Evolutionary conservation across 2,113 vertebrate genomes (phyloP), one percentile per base, ranked within the genome.

Genomic region (Corydoras maculifer): DNA sequence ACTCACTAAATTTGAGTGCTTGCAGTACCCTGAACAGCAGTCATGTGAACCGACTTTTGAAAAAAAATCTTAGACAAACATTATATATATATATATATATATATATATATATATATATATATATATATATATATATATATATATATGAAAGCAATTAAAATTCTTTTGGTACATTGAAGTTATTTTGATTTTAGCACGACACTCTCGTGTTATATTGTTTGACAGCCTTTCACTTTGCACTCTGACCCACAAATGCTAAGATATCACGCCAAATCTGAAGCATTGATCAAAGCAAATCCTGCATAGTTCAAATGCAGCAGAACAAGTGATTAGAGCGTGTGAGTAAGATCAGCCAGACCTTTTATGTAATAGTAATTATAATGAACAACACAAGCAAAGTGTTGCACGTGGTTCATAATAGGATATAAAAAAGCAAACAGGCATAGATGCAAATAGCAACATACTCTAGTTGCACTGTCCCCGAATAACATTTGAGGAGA

Each of bases 281-380:
- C 2, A 12, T n/a, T 62, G 55, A 68, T 58, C 63, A 63, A 53
- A 3, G 13, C 48, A 74, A 68, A 74, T 78, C 62, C 54, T 60
- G 69, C 43, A 58, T 14, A 69, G 57, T 53, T 9, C 63, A 3
- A 25, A 54, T 7, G 8, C 48, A 31, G 8, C 55, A 60, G 57
- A 74, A 55, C 11, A 51, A 59, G 58, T 59, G 68, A 78, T 67
- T 75, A 74, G 49, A 14, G 14, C 29, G 43, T 51, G 62, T 65
- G 10, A 50, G 62, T 10, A n/a, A 15, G 48, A 8, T 65, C 48
- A 29, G 62, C 62, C 43, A 15, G 8, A n/a, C 53, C 35, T 51
- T 78, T 78, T 74, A 75, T 71, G 50, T 74, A 78, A 78, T 72
- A 63, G 35, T 67, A 18, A 71, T 43, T 71, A 30, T 68, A 68